Evolutionary conservation across 2,888 invertebrate genomes (phyloP), one percentile per base, ranked within the genome.

Genomic region (Melanchra persicariae): DNA sequence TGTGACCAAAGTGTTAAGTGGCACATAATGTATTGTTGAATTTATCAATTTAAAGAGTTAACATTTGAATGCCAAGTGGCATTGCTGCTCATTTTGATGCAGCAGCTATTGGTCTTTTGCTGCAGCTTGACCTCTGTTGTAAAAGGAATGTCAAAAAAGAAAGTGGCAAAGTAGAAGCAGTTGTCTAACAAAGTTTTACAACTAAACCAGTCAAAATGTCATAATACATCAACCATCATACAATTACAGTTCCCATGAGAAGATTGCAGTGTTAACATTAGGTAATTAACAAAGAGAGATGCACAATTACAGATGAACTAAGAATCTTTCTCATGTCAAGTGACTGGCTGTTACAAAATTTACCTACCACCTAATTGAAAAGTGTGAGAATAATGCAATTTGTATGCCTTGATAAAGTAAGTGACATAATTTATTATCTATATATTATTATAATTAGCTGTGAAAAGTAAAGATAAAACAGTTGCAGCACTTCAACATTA

Each of bases 241-340:
- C 43, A 67, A 62, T 58, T 45, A 67, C 0, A 51, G 22, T 63
- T 76, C 77, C 55, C 79, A 47, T 69, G 70, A 51, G 49, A 81
- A 63, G 1, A 63, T 49, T 52, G n/a, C n/a, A 54, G 7, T 43
- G 49, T 24, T 37, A 55, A 9, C 12, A 49, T 57, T 1, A 51
- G 7, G 24, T 64, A 59, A 75, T 62, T 37, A 43, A 61, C 69
- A 34, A 57, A 58, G 49, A 51, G 24, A 74, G 69, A 63, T 81
- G 52, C 37, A 63, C 59, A 66, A 45, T 79, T 24, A 63, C 12
- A 52, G 37, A 51, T 63, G 61, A 49, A 22, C 47, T 59, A 22
- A 75, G 76, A 64, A 43, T 51, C 37, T 61, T 81, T 70, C 71
- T 65, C 82, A 77, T 70, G 62, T 76, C 62, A 63, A 61, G 0